These are phyloP conservation scores for Malurus cyaneus DNA, from an alignment of 2,113 vertebrate genomes.

Conservation along the genomic window DNA sequence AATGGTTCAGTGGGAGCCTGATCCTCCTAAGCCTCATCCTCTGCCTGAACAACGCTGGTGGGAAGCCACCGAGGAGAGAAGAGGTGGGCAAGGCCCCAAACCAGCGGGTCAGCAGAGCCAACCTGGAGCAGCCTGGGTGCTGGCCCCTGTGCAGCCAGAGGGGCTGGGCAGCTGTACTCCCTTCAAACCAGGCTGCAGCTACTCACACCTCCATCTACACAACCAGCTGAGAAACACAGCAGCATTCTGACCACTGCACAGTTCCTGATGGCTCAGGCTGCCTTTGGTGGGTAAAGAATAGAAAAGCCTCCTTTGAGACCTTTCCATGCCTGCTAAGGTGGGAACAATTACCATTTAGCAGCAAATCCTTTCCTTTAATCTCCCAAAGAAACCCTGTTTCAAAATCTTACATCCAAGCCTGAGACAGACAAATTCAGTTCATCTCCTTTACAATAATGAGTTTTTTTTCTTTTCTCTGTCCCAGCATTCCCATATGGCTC, in stretches of 20 bases:
- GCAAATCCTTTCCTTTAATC: background rate
- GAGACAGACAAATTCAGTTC: background rate
- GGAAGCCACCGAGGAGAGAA: fast-evolving
- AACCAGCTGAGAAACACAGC: background rate
- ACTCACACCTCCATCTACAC: background rate
- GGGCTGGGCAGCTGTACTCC: too few species aligned
- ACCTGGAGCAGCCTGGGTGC: background rate
- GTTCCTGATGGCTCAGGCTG: background rate
- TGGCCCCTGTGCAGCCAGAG: background rate
- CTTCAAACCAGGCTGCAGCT: fast-evolving
- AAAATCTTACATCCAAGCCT: background rate
- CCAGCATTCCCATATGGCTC: background rate
- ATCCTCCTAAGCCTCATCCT: background rate
- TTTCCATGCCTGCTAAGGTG: background rate
- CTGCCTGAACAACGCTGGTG: background rate
- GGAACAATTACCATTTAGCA: background rate
- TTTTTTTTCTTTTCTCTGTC: background rate
- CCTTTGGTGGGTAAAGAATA: background rate
- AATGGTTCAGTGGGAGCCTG: background rate
- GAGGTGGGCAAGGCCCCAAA: background rate
- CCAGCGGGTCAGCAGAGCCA: fast-evolving
- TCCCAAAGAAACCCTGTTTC: background rate
- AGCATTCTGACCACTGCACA: fast-evolving
- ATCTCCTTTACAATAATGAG: background rate
- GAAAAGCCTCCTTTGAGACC: background rate